These are phyloP conservation scores for Embidobia sp. DNA, from an alignment of 2,888 invertebrate genomes.

Conservation along the genomic window DNA sequence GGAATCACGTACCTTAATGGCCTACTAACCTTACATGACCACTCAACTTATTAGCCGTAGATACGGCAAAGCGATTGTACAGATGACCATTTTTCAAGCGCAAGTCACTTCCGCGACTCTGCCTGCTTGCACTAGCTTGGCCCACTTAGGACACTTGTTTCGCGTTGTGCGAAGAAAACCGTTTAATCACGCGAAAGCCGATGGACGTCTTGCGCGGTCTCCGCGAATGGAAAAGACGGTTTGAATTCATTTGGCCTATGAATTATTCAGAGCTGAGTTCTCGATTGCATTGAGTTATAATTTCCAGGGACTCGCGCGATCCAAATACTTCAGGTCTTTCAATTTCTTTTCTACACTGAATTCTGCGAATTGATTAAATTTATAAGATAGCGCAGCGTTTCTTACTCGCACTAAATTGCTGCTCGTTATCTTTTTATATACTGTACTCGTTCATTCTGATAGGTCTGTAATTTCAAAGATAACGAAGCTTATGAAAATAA, in stretches of 20 bases:
- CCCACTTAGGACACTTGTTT: slow-evolving; percentile 30
- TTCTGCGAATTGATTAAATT: too few species aligned
- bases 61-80: slow-evolving; percentile 33
- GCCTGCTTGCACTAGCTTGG: slow-evolving; percentile 29
- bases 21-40: slow-evolving; percentile 79
- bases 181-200: slow-evolving; percentile 27
- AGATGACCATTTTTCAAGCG: slow-evolving; percentile 56
- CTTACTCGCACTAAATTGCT: too few species aligned
- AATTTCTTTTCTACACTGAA: too few species aligned
- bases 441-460: too few species aligned
- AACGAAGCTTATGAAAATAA: too few species aligned
- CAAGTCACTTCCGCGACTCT: slow-evolving; percentile 50
- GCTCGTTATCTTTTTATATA: too few species aligned
- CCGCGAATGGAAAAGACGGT: neutral
- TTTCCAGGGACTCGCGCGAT: too few species aligned
- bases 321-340: too few species aligned
- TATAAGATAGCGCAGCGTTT: too few species aligned
- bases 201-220: slow-evolving; percentile 14
- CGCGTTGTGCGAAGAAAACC: slow-evolving; percentile 2
- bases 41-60: slow-evolving; percentile 50
- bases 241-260: slow-evolving; percentile 30
- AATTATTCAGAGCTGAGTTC: slow-evolving; percentile 29
- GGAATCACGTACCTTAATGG: slow-evolving; percentile 75
- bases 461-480: too few species aligned
- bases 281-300: neutral